phyloP scores from a whole-genome alignment of 2,888 invertebrate genomes.

The Sisyra nigra region DNA sequence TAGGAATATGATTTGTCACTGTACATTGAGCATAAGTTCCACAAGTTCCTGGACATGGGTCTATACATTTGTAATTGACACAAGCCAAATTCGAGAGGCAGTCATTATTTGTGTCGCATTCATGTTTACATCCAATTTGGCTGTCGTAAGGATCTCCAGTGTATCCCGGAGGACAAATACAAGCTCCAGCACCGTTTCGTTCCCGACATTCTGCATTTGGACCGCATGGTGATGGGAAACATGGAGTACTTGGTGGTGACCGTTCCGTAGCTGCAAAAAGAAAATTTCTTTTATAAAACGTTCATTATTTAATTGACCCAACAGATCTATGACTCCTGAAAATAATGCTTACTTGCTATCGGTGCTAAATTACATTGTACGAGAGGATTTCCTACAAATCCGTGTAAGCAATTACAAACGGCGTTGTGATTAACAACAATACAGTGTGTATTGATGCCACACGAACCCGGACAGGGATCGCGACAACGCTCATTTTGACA shows the following conservation, averaged over 20 bases:
- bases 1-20: conserved; percentile 63
- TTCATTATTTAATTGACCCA: neutral
- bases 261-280: conserved; percentile 38
- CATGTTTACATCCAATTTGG: conserved; percentile 48
- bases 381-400: conserved; percentile 56
- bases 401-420: conserved; percentile 66
- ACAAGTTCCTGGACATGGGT: conserved; percentile 74
- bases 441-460: conserved; percentile 67
- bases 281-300: conserved; percentile 8
- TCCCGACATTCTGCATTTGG: conserved; percentile 72
- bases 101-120: conserved; percentile 66
- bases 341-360: conserved; percentile 16
- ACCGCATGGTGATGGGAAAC: conserved; percentile 71
- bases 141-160: conserved; percentile 69
- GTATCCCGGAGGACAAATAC: conserved; percentile 60
- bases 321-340: neutral
- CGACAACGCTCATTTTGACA: conserved; percentile 68
- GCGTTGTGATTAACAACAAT: conserved; percentile 71
- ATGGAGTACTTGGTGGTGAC: conserved; percentile 53
- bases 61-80: conserved; percentile 64
- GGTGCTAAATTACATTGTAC: conserved; percentile 15
- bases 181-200: conserved; percentile 71
- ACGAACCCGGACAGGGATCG: conserved; percentile 67
- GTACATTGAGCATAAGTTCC: conserved; percentile 64
- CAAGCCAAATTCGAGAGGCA: conserved; percentile 60